Conservation (phyloP, 2,113 vertebrate species). For the Clarias magur region DNA sequence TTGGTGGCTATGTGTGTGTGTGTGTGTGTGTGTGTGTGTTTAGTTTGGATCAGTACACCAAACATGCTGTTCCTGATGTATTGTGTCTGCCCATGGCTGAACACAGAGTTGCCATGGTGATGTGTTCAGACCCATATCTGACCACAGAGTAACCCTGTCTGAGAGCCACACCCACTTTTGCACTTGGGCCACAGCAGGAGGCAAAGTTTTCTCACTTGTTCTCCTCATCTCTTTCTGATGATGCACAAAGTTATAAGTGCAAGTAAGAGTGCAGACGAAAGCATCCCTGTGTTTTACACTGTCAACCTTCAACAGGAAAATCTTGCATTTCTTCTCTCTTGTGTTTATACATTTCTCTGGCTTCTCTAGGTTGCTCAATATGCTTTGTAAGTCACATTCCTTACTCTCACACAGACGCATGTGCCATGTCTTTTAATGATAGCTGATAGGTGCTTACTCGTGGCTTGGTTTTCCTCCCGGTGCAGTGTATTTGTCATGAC, state of each 20-base stretch:
- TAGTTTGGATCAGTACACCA: not conserved
- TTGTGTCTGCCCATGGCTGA: conserved; percentile 57
- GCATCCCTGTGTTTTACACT: not conserved
- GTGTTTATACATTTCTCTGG: not conserved
- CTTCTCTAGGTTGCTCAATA: not conserved
- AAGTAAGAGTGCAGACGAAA: not conserved
- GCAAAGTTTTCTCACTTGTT: too few relatives aligned
- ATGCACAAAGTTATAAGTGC: not conserved
- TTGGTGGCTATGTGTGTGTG: not conserved
- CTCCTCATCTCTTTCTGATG: not conserved
- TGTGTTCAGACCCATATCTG: conserved; percentile 60
- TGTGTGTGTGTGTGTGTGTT: not conserved
- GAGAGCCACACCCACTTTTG: conserved; percentile 36
- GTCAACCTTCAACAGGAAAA: not conserved
- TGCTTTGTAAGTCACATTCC: not conserved
- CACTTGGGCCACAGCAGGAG: not conserved
- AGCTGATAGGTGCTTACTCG: not conserved
- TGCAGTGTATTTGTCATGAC: not conserved
- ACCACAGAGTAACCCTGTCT: conserved; percentile 49
- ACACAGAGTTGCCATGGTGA: conserved; percentile 51
- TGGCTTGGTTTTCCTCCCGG: not conserved
- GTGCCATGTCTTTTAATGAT: not conserved
- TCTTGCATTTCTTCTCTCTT: not conserved
- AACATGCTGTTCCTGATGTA: conserved; percentile 47
- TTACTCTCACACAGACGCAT: not conserved